These are phyloP conservation scores for Heliangelus exortis DNA, from an alignment of 2,797 vertebrate species.

Conservation along the genomic window DNA sequence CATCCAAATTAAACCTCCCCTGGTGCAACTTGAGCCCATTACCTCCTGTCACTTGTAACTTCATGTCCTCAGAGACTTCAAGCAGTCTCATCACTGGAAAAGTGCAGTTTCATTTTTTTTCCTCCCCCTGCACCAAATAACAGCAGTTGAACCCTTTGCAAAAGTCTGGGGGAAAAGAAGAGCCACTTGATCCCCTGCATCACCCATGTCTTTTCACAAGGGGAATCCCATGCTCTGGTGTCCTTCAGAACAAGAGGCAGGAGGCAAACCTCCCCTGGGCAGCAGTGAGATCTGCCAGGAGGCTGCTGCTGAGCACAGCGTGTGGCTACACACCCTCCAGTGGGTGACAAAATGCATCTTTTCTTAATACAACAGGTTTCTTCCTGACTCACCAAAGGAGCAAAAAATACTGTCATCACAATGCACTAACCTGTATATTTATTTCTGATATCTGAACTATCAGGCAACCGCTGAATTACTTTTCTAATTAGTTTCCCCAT, in stretches of 20 bases:
- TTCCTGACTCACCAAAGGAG: not conserved
- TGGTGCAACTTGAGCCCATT: not conserved
- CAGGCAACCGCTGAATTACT: conserved; percentile 34
- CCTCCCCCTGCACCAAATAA: not conserved
- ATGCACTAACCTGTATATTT: not conserved
- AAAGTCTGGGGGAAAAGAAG: not conserved
- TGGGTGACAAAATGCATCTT: not conserved
- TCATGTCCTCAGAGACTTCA: fast-evolving
- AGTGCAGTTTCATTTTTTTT: not conserved
- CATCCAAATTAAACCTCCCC: too few species aligned
- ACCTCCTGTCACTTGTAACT: too few species aligned
- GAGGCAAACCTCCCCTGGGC: not conserved
- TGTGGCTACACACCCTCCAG: not conserved
- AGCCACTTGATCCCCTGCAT: not conserved
- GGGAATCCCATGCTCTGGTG: fast-evolving
- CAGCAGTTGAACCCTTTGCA: not conserved
- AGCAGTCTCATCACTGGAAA: not conserved
- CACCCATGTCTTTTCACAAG: not conserved
- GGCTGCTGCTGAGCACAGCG: not conserved
- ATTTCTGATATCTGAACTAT: not conserved
- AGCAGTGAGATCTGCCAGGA: not conserved
- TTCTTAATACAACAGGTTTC: not conserved
- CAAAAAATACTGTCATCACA: not conserved
- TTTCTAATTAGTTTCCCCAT: conserved; percentile 56
- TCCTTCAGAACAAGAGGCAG: fast-evolving